Base-by-base conservation (phyloP, 2,797 vertebrate species). In the Sphaeramia orbicularis region DNA sequence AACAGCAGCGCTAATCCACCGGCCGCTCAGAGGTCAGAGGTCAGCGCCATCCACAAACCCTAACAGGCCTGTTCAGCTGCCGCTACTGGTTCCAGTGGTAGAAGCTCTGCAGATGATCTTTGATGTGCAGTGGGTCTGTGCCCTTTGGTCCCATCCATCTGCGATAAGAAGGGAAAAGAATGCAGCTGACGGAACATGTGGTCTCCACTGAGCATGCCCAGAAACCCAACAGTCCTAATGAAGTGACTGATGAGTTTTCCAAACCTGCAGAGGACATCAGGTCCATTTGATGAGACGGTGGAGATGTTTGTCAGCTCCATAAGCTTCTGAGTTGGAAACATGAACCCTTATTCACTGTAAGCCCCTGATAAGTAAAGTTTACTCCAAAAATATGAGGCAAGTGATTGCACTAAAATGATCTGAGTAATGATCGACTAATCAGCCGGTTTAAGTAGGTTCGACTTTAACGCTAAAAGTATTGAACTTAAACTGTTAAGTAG, bases 251-350 rank as follows among this genome's bases (percentile, higher is more conserved):
- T 40, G 43, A 82, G 56, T 65, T 40, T 59, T 62, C 72, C 73
- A 65, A 60, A 72, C 78, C 74, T 54, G 48, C 81, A 64, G 67
- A 71, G 76, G 78, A 67, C 54, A 54, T 90, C 72, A 89, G 90
- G 90, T 81, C 67, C 56, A 82, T 77, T 84, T 82, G 63, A 88
- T 89, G 68, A 90, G 87, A 89, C 81, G 59, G 53, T 73, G 52
- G 83, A 81, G 76, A 67, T 85, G 71, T 87, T 79, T 80, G 72
- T 81, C 76, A 69, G 77, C 27, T 32, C 61, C 53, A 35, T 91
- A 90, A 91, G 88, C 84, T 86, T 77, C 84, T 87, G 90, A 91
- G 83, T 80, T 84, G 69, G 83, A 71, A 70, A 65, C 67, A n/a
- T n/a, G n/a, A n/a, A n/a, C n/a, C n/a, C n/a, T n/a, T n/a, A n/a